A percentile compares a stretch with the other conserved stretches of the same genome.
These are phyloP conservation scores for Choloepus didactylus DNA, from an alignment of 2,797 vertebrate genomes.

Conservation along the genomic window DNA sequence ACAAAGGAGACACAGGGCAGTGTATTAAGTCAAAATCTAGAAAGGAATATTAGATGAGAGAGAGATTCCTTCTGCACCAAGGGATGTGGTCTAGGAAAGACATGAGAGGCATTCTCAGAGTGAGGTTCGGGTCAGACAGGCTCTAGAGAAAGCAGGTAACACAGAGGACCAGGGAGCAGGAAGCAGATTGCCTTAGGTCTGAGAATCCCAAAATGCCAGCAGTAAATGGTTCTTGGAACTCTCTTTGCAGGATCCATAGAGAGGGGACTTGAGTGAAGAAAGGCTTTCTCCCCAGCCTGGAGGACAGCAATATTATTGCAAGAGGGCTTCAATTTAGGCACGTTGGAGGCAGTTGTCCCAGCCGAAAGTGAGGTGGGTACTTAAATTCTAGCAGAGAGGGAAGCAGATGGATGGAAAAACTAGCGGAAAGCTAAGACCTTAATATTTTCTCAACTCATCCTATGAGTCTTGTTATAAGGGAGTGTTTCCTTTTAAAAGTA, in stretches of 20 bases:
- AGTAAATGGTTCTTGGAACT: background rate
- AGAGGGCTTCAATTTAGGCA: background rate
- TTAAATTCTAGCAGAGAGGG: background rate
- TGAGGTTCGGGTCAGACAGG: background rate
- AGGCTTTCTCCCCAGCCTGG: background rate
- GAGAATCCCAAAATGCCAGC: background rate
- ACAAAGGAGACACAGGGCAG: background rate
- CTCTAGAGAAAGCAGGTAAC: background rate
- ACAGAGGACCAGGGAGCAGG: background rate
- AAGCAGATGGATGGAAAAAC: background rate
- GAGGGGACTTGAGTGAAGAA: background rate
- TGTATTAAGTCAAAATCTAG: background rate
- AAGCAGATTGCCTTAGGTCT: background rate
- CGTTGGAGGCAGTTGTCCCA: background rate
- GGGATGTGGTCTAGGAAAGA: background rate
- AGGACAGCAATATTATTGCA: background rate
- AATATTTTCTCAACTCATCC: background rate
- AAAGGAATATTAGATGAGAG: background rate
- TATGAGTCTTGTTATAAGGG: background rate
- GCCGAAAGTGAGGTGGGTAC: background rate
- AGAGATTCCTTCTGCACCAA: background rate
- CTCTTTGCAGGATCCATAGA: background rate
- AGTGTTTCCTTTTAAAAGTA: background rate
- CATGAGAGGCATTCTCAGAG: background rate
- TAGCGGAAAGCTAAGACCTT: background rate